Base-by-base conservation (phyloP, 1,140 invertebrate species). In the Drosophila aff. region DNA sequence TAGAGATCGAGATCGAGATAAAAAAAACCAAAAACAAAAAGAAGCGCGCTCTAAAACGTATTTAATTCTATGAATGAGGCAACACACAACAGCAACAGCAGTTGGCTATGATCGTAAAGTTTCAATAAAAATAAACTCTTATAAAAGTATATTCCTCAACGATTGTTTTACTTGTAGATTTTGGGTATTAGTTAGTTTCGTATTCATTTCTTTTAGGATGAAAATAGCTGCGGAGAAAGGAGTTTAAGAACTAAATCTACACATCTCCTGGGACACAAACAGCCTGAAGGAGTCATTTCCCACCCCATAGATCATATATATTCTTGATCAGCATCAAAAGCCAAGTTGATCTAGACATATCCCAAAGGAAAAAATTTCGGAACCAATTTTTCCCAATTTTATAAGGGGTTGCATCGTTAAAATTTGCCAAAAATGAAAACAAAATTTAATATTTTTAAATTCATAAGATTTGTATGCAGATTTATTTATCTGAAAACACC, bases 71-170 rank as follows among this genome's bases (percentile, higher is more conserved):
- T 61, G 69, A 79, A 60, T 57, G 57, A 73, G 47, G 33, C 36
- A 60, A 44, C 36, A 60, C 38, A 64, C 23, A 23, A 64, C 67
- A 86, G 58, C 79, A 82, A 79, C 82, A 62, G 73, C 73, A 67
- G 81, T 79, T 82, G 79, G 84, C 82, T 90, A 81, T 81, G 77
- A 84, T 79, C 85, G 85, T 89, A 80, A 61, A 84, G 69, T 81
- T 89, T 89, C 78, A 81, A 90, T 90, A 90, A 89, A 87, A 89
- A 79, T 89, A 90, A 90, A 84, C 77, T 85, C 66, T 84, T 79
- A 86, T 82, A 87, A 85, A 84, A 78, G 52, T 78, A 80, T 62
- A 49, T 11, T 2, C 4, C 9, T 9, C 3, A 23, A 55, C 2
- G 0, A 23, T 28, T 28, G 38, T 73, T 73, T 72, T 66, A 44